These are phyloP conservation scores for Coluber constrictor DNA, from an alignment of 2,797 vertebrate species.

Conservation along the genomic window DNA sequence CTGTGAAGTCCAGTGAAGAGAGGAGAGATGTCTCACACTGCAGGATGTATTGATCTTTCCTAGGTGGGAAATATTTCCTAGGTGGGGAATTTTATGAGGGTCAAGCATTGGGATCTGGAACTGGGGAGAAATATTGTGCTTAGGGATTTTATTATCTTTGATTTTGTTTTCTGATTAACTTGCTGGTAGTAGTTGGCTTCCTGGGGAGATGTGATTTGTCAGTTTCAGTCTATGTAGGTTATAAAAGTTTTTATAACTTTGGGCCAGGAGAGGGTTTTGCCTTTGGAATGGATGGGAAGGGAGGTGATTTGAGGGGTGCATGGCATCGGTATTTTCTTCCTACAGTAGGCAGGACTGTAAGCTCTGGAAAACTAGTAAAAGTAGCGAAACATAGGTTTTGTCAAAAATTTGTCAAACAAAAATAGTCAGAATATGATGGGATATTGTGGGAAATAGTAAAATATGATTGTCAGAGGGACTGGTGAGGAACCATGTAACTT, in stretches of 20 bases:
- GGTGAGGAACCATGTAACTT: neutral
- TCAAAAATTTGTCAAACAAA: neutral
- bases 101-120: neutral
- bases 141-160: neutral
- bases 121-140: neutral
- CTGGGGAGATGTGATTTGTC: neutral
- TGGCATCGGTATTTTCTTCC: neutral
- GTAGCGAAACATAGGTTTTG: neutral
- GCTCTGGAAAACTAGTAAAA: neutral
- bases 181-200: neutral
- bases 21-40: neutral
- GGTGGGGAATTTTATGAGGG: too few species aligned
- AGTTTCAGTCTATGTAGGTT: neutral
- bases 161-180: neutral
- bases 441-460: neutral
- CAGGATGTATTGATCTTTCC: neutral
- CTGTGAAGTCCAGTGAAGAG: neutral
- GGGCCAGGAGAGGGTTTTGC: neutral
- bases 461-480: neutral
- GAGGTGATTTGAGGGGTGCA: fast-evolving
- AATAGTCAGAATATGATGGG: neutral
- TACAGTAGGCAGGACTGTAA: neutral
- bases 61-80: neutral
- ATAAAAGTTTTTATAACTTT: neutral
- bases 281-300: neutral